Conservation (phyloP, 1,140 invertebrate species). For the Eriocheir sinensis region DNA sequence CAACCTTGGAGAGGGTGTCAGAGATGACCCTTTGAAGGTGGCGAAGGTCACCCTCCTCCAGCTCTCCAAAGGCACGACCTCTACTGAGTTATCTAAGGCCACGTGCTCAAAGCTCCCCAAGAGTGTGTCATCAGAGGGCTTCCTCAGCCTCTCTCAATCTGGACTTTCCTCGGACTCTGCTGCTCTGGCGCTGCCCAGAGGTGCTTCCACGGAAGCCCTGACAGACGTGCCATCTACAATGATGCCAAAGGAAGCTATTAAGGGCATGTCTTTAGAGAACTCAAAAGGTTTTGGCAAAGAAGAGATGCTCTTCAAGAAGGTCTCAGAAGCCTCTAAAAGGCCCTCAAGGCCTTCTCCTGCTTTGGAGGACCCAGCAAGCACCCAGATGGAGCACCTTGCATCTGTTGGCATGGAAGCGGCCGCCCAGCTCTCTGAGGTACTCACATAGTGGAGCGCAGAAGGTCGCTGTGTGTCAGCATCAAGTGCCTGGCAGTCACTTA, state of each 20-base stretch:
- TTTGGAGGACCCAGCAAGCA: background rate
- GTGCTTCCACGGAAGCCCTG: background rate
- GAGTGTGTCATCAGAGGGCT: conserved; percentile 45
- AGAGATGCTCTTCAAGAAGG: background rate
- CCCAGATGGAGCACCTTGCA: conserved; percentile 4
- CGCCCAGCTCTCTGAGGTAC: conserved; percentile 55
- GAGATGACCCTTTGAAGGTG: conserved; percentile 42
- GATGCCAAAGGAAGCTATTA: conserved; percentile 13
- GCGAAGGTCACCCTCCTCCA: conserved; percentile 40
- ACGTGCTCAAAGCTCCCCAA: conserved; percentile 34
- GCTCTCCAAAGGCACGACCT: conserved; percentile 38
- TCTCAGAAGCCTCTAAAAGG: conserved; percentile 9
- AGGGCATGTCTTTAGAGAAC: background rate
- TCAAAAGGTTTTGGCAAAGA: conserved; percentile 1
- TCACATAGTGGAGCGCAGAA: conserved; percentile 10
- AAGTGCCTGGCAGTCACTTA: conserved; percentile 56
- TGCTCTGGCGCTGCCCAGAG: background rate
- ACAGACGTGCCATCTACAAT: background rate
- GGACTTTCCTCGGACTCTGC: background rate
- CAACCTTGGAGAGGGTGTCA: background rate
- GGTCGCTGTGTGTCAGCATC: conserved; percentile 61
- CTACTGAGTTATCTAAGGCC: conserved; percentile 47
- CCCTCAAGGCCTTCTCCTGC: background rate
- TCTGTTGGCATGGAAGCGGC: conserved; percentile 16
- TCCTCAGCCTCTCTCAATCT: background rate